These are phyloP conservation scores for Phymorhynchus buccinoides DNA, from an alignment of 1,140 invertebrate genomes.

Conservation along the genomic window DNA sequence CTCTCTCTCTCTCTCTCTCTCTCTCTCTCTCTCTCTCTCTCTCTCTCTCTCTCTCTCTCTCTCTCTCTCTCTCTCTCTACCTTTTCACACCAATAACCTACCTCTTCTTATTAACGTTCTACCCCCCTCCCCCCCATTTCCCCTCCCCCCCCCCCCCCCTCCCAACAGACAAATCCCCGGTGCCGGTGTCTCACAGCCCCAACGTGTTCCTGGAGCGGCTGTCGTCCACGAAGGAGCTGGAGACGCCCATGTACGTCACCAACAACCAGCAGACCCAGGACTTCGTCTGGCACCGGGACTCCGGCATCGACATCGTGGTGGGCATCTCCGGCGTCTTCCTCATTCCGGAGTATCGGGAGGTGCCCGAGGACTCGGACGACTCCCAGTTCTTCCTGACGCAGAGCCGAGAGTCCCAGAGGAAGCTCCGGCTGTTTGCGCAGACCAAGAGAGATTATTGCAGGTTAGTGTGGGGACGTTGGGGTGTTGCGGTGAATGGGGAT, in stretches of 20 bases:
- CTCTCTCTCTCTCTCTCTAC: no score
- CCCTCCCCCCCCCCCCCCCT: not conserved
- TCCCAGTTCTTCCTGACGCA: constrained; percentile 50
- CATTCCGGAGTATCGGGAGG: constrained; percentile 61
- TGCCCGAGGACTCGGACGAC: constrained; percentile 56
- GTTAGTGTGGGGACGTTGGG: not conserved
- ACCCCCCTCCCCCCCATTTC: not conserved
- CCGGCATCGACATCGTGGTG: constrained; percentile 62
- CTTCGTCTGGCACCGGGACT: constrained; percentile 61
- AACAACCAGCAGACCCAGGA: constrained; percentile 64
- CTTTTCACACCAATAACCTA: no score
- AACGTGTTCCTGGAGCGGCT: constrained; percentile 65
- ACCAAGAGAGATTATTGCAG: constrained; percentile 45
- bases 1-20: no score
- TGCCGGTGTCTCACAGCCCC: constrained; percentile 49
- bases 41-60: no score
- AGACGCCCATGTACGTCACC: constrained; percentile 58
- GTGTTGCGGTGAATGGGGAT: no score
- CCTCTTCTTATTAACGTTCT: no score
- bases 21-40: no score
- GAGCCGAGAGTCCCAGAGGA: constrained; percentile 30
- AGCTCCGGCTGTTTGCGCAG: constrained; percentile 29
- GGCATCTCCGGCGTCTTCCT: constrained; percentile 61
- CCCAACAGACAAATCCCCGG: constrained; percentile 43
- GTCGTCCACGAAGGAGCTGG: constrained; percentile 53